Evolutionary conservation across 2,113 vertebrate genomes (phyloP).

Genomic region (Chaetorhynchus papuensis): DNA sequence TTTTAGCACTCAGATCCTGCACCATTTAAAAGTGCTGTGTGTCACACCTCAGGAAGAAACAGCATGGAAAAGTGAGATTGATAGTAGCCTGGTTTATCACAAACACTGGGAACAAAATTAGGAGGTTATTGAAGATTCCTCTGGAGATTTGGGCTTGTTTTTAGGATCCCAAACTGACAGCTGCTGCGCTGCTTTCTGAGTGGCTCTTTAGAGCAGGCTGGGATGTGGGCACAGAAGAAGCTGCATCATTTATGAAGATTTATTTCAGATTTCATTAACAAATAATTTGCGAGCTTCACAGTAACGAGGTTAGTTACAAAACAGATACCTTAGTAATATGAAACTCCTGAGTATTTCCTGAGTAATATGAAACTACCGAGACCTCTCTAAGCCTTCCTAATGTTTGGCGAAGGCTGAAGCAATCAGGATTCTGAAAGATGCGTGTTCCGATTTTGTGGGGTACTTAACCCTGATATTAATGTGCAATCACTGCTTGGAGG

Average conservation of each 20-base stretch:
- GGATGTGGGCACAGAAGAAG: background rate
- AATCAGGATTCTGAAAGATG: background rate
- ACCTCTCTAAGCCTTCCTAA: background rate
- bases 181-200: conserved; percentile 24
- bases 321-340: background rate
- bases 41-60: background rate
- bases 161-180: conserved; percentile 28
- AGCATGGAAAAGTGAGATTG: background rate
- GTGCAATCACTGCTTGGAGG: background rate
- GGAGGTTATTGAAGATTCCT: conserved; percentile 41
- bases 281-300: background rate
- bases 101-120: conserved; percentile 43
- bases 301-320: background rate
- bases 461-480: background rate
- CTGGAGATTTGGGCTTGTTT: conserved; percentile 14
- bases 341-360: background rate
- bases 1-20: background rate
- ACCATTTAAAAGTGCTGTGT: background rate
- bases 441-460: background rate
- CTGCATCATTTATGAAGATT: conserved; percentile 28
- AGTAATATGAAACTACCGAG: background rate
- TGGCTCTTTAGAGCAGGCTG: background rate
- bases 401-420: background rate
- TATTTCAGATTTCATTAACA: conserved; percentile 41
- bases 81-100: conserved; percentile 34